phyloP scores from a whole-genome alignment of 2,113 vertebrate species.

The Micromys minutus region DNA sequence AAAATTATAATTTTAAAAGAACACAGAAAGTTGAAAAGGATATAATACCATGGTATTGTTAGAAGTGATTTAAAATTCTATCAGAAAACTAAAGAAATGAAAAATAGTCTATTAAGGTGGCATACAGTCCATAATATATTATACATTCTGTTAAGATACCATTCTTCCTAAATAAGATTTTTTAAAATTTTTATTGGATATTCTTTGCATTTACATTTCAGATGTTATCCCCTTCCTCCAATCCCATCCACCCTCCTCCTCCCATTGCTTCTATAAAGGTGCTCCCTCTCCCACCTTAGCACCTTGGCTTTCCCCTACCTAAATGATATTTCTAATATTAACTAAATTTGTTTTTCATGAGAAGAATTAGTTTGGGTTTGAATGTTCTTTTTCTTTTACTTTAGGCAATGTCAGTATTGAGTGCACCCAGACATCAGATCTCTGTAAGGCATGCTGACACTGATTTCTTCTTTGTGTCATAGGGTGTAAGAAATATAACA shows the following conservation, averaged over 20 bases:
- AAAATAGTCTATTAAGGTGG: constrained; percentile 8
- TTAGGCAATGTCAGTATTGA: constrained; percentile 85
- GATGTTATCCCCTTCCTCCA: too few species aligned
- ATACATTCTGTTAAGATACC: neutral
- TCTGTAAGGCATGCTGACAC: too few species aligned
- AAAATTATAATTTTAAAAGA: constrained; percentile 11
- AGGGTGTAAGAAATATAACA: too few species aligned
- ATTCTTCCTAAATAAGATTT: constrained; percentile 29
- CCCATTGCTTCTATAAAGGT: too few species aligned
- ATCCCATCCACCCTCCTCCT: too few species aligned
- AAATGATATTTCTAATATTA: constrained; percentile 50
- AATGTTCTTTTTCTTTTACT: constrained; percentile 80
- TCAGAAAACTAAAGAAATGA: constrained; percentile 13
- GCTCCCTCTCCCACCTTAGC: too few species aligned
- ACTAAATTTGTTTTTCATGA: constrained; percentile 49
- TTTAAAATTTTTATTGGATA: too few species aligned
- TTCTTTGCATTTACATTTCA: too few species aligned
- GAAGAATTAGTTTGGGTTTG: constrained; percentile 76
- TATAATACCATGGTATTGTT: neutral
- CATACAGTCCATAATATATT: neutral
- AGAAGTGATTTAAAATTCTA: constrained; percentile 27
- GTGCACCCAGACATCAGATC: too few species aligned
- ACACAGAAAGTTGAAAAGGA: neutral
- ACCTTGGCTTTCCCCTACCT: too few species aligned
- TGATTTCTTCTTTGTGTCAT: too few species aligned